Conservation (phyloP, 2,888 invertebrate species). For the Dusona sp. region DNA sequence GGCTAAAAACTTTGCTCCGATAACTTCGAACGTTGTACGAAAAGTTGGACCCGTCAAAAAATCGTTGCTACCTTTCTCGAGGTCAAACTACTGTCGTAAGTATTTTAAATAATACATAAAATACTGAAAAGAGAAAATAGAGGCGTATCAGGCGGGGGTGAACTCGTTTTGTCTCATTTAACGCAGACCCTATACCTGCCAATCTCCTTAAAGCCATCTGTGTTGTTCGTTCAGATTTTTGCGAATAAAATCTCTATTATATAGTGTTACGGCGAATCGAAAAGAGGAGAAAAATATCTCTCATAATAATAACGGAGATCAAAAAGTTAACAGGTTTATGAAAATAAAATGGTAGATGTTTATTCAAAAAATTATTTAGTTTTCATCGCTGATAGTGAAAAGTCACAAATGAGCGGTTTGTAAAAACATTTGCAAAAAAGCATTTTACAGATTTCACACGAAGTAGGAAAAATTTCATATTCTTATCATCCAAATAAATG, state of each 20-base stretch:
- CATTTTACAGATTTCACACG: too few species aligned
- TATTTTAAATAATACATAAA: slow-evolving; percentile 20
- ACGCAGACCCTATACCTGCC: slow-evolving; percentile 45
- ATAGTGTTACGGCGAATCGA: neutral
- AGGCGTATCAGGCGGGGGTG: slow-evolving; percentile 21
- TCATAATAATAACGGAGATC: neutral
- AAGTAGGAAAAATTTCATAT: too few species aligned
- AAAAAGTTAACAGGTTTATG: neutral
- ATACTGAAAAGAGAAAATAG: slow-evolving; percentile 37
- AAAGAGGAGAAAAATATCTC: neutral
- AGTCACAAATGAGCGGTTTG: too few species aligned
- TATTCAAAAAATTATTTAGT: neutral
- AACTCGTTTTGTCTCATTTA: slow-evolving; percentile 49
- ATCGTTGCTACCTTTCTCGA: slow-evolving; percentile 24
- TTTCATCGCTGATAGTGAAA: too few species aligned
- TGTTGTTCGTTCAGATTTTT: slow-evolving; percentile 28
- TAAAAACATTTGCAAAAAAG: too few species aligned
- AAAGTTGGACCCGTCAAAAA: slow-evolving; percentile 43
- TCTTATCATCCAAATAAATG: too few species aligned
- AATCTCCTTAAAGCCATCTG: slow-evolving; percentile 49
- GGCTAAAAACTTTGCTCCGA: neutral
- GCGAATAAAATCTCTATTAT: neutral
- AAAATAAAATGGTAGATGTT: neutral
- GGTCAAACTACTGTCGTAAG: slow-evolving; percentile 13
- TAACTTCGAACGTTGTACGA: slow-evolving; percentile 13